Conservation (phyloP, 2,888 invertebrate species). For the Melinopterus prodromus region DNA sequence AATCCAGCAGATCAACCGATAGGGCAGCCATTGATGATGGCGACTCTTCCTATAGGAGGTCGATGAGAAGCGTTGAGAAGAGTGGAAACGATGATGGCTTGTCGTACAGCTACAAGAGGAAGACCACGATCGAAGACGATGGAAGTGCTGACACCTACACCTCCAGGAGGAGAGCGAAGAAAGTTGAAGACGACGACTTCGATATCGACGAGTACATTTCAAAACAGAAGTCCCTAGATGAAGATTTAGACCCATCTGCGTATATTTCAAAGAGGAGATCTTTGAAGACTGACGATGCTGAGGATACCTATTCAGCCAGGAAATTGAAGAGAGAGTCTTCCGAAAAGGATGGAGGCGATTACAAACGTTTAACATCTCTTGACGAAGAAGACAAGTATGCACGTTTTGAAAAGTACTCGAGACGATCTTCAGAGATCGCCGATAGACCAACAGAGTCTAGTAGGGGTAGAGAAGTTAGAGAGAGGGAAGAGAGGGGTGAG, state of each 20-base stretch:
- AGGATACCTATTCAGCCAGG: constrained; percentile 30
- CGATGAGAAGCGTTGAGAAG: constrained; percentile 49
- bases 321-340: constrained; percentile 29
- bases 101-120: constrained; percentile 34
- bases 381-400: constrained; percentile 42
- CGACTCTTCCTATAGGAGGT: constrained; percentile 49
- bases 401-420: constrained; percentile 42
- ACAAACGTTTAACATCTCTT: constrained; percentile 29
- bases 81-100: constrained; percentile 44
- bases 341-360: constrained; percentile 28
- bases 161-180: constrained; percentile 26
- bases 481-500: constrained; percentile 1
- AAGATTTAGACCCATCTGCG: constrained; percentile 40
- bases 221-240: constrained; percentile 37
- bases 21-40: constrained; percentile 48
- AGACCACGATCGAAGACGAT: constrained; percentile 30
- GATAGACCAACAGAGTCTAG: constrained; percentile 22
- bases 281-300: constrained; percentile 28
- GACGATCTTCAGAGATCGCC: constrained; percentile 32
- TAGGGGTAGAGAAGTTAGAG: constrained; percentile 16
- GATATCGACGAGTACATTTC: constrained; percentile 36
- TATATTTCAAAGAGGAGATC: constrained; percentile 40
- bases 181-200: constrained; percentile 31
- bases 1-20: constrained; percentile 39
- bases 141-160: constrained; percentile 33